These are phyloP conservation scores for Platysternon megacephalum DNA, from an alignment of 2,113 vertebrate genomes.

Conservation along the genomic window DNA sequence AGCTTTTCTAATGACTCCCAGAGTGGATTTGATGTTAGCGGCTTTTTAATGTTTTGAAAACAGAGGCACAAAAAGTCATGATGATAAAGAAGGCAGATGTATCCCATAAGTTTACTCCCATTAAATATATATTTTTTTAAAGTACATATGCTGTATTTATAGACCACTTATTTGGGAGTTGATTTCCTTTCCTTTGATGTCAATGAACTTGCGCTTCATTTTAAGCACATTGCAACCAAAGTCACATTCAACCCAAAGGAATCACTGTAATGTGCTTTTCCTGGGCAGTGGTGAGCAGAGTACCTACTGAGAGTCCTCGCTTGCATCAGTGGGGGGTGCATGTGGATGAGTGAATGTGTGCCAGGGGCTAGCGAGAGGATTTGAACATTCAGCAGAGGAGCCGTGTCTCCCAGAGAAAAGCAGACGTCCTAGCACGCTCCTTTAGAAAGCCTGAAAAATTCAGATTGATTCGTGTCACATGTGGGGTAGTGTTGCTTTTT, in stretches of 20 bases:
- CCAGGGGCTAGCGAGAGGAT: not conserved
- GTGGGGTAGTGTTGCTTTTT: not conserved
- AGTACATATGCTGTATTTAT: constrained; percentile 64
- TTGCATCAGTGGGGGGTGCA: not conserved
- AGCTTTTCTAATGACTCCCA: not conserved
- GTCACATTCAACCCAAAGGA: constrained; percentile 33
- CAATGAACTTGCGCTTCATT: constrained; percentile 17
- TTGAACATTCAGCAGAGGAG: not conserved
- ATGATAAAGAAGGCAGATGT: not conserved
- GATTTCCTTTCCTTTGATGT: constrained; percentile 65
- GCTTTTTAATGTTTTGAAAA: constrained; percentile 31
- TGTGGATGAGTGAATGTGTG: not conserved
- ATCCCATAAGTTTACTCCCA: constrained; percentile 42
- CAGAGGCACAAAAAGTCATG: constrained; percentile 17
- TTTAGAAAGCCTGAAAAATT: not conserved
- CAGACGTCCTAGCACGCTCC: not conserved
- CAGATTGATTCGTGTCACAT: not conserved
- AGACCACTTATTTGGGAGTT: constrained; percentile 47
- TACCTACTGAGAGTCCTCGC: not conserved
- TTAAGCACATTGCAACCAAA: constrained; percentile 59
- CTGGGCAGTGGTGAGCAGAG: fast-evolving
- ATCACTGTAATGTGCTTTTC: not conserved
- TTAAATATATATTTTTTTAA: constrained; percentile 60
- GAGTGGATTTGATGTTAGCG: constrained; percentile 12
- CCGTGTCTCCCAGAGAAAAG: not conserved